Base-by-base conservation (phyloP, 2,888 invertebrate genomes). In the Clitarchus hookeri region DNA sequence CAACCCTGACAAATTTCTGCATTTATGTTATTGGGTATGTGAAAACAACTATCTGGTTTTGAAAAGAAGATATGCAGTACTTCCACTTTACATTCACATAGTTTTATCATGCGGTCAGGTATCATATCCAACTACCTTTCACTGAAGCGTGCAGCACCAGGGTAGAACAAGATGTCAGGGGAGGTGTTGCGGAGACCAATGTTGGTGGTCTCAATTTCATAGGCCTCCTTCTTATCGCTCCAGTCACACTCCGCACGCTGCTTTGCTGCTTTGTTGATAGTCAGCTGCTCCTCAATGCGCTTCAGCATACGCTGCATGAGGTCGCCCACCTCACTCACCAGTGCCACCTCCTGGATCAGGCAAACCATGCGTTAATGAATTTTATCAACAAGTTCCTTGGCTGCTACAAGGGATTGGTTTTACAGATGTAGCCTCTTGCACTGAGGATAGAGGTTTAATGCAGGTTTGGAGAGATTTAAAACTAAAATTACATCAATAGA, bases 221-320 rank as follows among this genome's bases (percentile, higher is more conserved):
- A 95, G 0, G 97, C 94, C 90, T 96, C 95, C 87, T 94, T 94
- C 92, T 98, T 98, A 90, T 98, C 97, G 89, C 97, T 97, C 97
- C 97, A 98, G 91, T 98, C 98, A 90, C 95, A 95, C 91, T 98
- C 98, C 87, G 98, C 93, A 82, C 95, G 94, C 88, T 95, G 94
- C 90, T 98, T 97, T 0, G 96, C 95, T 25, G 96, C 95, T 90
- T 96, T 96, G 90, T 97, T 95, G 89, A 96, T 94, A 48, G 94
- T 90, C 90, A 96, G 92, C 91, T 97, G 96, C 77, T 93, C 92
- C 88, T 96, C 95, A 48, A 96, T 94, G 89, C 95, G 94, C 77
- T 93, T 92, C 9, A 96, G 91, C 0, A 95, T 95, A 88, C 93
- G 93, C 65, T 93, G 93, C 23, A 96, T 92, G 4, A 93, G 92